These are phyloP conservation scores for Carcharodon carcharias DNA, from an alignment of 2,797 vertebrate genomes.

Conservation along the genomic window DNA sequence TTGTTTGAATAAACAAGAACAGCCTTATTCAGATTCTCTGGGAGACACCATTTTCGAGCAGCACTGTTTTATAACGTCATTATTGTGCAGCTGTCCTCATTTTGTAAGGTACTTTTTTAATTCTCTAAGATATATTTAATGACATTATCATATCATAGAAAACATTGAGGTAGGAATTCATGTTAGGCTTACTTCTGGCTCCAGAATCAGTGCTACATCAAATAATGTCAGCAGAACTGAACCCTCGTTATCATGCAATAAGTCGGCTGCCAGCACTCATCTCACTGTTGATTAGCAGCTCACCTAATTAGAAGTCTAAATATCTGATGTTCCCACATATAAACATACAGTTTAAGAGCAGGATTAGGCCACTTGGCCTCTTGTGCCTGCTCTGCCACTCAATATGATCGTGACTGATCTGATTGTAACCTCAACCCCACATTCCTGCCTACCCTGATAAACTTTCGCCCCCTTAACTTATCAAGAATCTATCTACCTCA, in stretches of 20 bases:
- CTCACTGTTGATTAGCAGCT: not conserved
- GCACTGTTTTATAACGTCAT: not conserved
- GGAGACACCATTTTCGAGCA: not conserved
- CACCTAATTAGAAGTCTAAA: not conserved
- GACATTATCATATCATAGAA: not conserved
- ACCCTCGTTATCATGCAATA: not conserved
- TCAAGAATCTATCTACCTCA: too few relatives aligned
- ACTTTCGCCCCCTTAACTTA: too few relatives aligned
- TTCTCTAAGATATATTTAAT: not conserved
- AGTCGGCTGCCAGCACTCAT: not conserved
- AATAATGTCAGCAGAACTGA: not conserved
- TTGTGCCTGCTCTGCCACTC: too few relatives aligned
- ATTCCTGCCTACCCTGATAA: too few relatives aligned
- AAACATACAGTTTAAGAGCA: too few relatives aligned
- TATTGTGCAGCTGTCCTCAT: not conserved
- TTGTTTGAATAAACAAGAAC: not conserved
- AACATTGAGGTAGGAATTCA: not conserved
- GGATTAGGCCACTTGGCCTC: too few relatives aligned
- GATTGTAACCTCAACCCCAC: too few relatives aligned
- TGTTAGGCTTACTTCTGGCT: not conserved
- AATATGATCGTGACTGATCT: too few relatives aligned
- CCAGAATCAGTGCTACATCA: not conserved
- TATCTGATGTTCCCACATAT: too few relatives aligned
- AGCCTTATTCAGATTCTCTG: not conserved
- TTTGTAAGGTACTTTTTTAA: not conserved